Base-by-base conservation (phyloP, 1,140 invertebrate genomes). In the Caenorhabditis briggsae region DNA sequence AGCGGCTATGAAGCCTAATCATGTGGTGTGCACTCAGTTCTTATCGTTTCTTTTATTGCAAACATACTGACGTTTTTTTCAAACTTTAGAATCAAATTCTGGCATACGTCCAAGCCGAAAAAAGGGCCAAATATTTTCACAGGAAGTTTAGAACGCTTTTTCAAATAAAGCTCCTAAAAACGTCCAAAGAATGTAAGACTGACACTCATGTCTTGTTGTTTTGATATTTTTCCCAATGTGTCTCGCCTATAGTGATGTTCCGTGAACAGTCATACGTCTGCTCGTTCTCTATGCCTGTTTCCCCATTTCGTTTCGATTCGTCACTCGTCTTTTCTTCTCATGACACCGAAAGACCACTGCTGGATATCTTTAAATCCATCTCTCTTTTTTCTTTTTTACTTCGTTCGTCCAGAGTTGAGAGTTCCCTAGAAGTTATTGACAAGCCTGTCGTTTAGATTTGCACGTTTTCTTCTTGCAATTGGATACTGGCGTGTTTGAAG, bases 181-280 rank as follows among this genome's bases (percentile, higher is more conserved):
- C 64, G 33, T 70, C 12, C 41, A 70, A 43, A 70, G 64, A 46
- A 64, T 70, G 5, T 43, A 70, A 12, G n/a, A 5, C 33, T 5
- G n/a, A 65, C 9, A 18, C 64, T 46, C 64, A 70, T 46, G 64
- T 46, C 46, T 23, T 8, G 33, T 6, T 70, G 33, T 70, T 70
- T 23, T 78, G 59, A 23, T 61, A 23, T 61, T 78, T 33, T 78
- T 78, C 70, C 43, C 70, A 53, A 53, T n/a, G 7, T 8, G 46
- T 78, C 70, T 78, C n/a, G 70, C 46, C 70, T 50, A 78, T 53
- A 53, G 70, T 78, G 70, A 70, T 70, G 41, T 78, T 78, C 70
- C 46, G 33, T 78, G 70, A 78, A 78, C 70, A 78, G 70, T 78
- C 70, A 78, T 33, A 78, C 70, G 70, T 25, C 46, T 78, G 70